A percentile compares a stretch with the other conserved stretches of the same genome.
phyloP scores from a whole-genome alignment of 2,113 vertebrate genomes.

The Aramus guarauna region DNA sequence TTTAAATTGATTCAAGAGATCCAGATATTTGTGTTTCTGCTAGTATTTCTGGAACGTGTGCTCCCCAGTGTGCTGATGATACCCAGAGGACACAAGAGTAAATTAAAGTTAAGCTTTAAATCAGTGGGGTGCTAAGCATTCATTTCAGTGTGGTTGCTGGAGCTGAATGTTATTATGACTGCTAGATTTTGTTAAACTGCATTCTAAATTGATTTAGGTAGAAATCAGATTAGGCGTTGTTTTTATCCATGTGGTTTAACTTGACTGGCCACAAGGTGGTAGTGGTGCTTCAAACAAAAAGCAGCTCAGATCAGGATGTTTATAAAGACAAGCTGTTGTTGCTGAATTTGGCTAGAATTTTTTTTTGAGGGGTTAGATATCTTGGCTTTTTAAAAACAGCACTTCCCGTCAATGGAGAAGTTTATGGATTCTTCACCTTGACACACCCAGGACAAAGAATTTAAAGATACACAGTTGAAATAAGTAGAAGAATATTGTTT shows the following conservation, averaged over 20 bases:
- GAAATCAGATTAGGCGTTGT: neutral
- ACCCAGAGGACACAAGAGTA: neutral
- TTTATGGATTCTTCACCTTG: conserved; percentile 27
- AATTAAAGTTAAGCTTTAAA: neutral
- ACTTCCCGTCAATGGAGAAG: neutral
- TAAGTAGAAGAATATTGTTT: neutral
- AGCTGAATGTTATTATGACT: neutral
- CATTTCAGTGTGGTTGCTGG: neutral
- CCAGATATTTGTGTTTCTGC: neutral
- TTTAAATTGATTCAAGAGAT: neutral
- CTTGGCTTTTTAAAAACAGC: neutral
- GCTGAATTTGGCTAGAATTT: neutral
- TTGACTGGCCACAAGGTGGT: conserved; percentile 54
- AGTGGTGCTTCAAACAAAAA: conserved; percentile 33
- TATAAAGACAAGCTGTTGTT: neutral
- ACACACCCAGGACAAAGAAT: conserved; percentile 31
- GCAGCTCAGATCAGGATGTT: neutral
- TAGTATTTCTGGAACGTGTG: neutral
- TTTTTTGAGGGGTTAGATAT: neutral
- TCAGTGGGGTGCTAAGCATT: neutral
- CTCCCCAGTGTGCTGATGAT: neutral
- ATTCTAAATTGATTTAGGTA: neutral
- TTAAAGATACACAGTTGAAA: conserved; percentile 18
- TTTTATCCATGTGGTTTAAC: neutral
- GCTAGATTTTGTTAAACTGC: neutral